Evolutionary conservation across 2,888 invertebrate species (phyloP), one percentile per base, ranked within the genome.

Genomic region (Nycteola revayana): DNA sequence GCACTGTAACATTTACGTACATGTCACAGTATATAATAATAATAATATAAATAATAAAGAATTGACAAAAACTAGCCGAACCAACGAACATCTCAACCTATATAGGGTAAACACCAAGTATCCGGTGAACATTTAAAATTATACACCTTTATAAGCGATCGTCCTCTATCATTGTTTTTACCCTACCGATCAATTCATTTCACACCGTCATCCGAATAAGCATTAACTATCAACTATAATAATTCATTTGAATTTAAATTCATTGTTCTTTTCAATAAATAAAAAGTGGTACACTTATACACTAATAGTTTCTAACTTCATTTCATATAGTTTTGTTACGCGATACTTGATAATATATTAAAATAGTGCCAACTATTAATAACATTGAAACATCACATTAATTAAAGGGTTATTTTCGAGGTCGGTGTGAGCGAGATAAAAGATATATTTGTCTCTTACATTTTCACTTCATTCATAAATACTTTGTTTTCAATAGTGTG

Each of bases 261-360:
- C 66, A 68, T 70, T 66, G 44, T 44, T 49, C 53, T 57, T 49
- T 48, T 33, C 66, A 81, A 79, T 78, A 82, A 79, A 81, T 76
- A 66, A 73, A 75, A 75, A 74, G 64, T 66, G 66, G 70, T 80
- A 81, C 73, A 72, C 83, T 83, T 83, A 82, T 37, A 75, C 52
- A 49, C 77, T 81, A 81, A 66, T 74, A 84, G 81, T 80, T 81
- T 54, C 71, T 68, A 81, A 85, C 78, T 77, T 83, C 73, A 81
- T 79, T 76, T 71, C 54, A 67, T 68, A 70, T 64, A 61, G 34
- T 58, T 61, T 60, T 59, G 62, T 67, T 63, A 64, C 71, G 76
- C 76, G 76, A 75, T n/a, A 74, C 61, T 72, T 74, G 73, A 69
- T n/a, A n/a, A n/a, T 74, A 72, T 73, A 78, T 70, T 78, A 83